Evolutionary conservation across 2,113 vertebrate species (phyloP).

Genomic region (Gorsachius goisagi): DNA sequence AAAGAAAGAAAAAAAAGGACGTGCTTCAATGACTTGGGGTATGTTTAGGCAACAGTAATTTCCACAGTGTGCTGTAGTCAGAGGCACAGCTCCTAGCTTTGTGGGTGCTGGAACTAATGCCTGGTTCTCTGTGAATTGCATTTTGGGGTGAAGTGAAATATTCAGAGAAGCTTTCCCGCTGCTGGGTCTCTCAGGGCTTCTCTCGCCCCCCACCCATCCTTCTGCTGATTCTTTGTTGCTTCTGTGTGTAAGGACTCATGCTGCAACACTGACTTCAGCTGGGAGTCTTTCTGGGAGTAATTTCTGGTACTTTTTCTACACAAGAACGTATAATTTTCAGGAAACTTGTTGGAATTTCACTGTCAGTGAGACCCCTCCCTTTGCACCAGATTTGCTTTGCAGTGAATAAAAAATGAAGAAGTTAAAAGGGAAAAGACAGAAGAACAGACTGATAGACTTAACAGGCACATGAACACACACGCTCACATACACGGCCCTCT

Average conservation of each 20-base stretch:
- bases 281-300: background rate
- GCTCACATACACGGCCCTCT: background rate
- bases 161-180: background rate
- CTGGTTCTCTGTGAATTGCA: background rate
- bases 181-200: background rate
- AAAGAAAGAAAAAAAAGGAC: background rate
- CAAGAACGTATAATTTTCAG: background rate
- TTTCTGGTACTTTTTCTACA: background rate
- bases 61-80: background rate
- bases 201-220: background rate
- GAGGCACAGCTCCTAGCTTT: background rate
- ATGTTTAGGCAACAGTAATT: background rate
- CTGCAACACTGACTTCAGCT: background rate
- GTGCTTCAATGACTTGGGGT: background rate
- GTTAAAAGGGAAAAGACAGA: background rate
- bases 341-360: background rate
- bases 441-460: background rate
- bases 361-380: background rate
- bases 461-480: background rate
- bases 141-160: background rate
- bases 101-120: background rate
- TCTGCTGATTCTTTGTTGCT: background rate
- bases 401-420: background rate
- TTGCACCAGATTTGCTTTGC: background rate
- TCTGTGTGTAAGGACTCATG: background rate